Base-by-base conservation (phyloP, 2,888 invertebrate genomes). In the Philereme transversata region DNA sequence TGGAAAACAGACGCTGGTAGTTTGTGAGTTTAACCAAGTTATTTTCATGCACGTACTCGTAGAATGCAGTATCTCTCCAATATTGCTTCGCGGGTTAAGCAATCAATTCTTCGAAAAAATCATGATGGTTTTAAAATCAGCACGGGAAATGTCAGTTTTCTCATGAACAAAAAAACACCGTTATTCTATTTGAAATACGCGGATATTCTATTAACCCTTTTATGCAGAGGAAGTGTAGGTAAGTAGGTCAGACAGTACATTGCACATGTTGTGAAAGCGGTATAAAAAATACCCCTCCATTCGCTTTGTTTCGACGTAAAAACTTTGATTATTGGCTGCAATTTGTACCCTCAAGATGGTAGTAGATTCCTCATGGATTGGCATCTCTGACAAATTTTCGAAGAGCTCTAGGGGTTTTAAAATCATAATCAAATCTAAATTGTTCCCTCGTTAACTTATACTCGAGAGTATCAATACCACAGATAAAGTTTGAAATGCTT, bases 261-360 rank as follows among this genome's bases (percentile, higher is more conserved):
- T 88, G 90, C 92, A 91, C 87, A 92, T 92, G 92, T 87, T 88
- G 89, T 88, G 88, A 90, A 90, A 91, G 91, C 89, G 82, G 61
- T 74, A 74, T 81, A 88, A 90, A 90, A 91, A 91, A 89, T 83
- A 73, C 80, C 90, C 90, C 83, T 77, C 75, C 79, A 75, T 82
- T 77, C 80, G 83, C 84, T 89, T 91, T 91, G 90, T 91, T 90
- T 90, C 84, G 80, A 78, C 67, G 71, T 40, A 80, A 87, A 90
- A 88, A 84, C 69, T 75, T 77, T 83, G 85, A 90, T 90, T 90
- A 90, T 88, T 89, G 87, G 83, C 88, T 83, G 90, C 90, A 92
- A 92, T 92, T 92, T 92, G 91, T 92, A 84, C 83, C 78, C 79
- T 74, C 71, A 71, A 81, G 73, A 71, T 69, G 62, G 76, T 78